phyloP scores from a whole-genome alignment of 1,140 invertebrate species.

The Mactra quadrangularis region DNA sequence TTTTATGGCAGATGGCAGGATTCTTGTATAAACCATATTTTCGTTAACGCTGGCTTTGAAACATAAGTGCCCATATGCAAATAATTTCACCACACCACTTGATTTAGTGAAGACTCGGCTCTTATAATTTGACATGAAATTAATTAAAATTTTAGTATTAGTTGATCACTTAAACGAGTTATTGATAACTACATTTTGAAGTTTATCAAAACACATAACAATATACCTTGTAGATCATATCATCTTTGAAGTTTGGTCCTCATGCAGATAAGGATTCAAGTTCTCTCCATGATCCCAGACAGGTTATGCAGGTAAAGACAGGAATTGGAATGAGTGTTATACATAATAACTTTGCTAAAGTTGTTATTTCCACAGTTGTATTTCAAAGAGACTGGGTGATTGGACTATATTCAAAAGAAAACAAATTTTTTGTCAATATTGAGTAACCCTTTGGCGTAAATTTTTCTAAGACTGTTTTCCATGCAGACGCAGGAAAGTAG shows the following conservation, averaged over 20 bases:
- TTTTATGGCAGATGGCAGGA: no score
- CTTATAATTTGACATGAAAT: no score
- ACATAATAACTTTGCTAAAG: background rate
- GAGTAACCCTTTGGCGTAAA: background rate
- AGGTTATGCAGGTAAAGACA: conserved; percentile 1
- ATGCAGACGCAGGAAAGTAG: no score
- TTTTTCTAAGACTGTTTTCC: background rate
- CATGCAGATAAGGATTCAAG: background rate
- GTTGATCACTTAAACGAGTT: no score
- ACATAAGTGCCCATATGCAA: no score
- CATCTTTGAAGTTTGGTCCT: background rate
- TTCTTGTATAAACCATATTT: no score
- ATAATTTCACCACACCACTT: no score
- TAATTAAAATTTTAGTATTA: no score
- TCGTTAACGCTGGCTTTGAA: no score
- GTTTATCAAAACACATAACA: no score
- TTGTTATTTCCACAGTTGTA: background rate
- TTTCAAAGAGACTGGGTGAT: background rate
- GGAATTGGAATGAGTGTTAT: background rate
- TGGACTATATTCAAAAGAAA: background rate
- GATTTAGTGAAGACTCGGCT: no score
- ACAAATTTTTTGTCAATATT: background rate
- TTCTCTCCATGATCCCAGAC: conserved; percentile 15
- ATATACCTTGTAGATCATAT: conserved; percentile 22
- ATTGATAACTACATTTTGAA: no score